These are phyloP conservation scores for Bubo scandiacus DNA, from an alignment of 2,113 vertebrate genomes.

Conservation along the genomic window DNA sequence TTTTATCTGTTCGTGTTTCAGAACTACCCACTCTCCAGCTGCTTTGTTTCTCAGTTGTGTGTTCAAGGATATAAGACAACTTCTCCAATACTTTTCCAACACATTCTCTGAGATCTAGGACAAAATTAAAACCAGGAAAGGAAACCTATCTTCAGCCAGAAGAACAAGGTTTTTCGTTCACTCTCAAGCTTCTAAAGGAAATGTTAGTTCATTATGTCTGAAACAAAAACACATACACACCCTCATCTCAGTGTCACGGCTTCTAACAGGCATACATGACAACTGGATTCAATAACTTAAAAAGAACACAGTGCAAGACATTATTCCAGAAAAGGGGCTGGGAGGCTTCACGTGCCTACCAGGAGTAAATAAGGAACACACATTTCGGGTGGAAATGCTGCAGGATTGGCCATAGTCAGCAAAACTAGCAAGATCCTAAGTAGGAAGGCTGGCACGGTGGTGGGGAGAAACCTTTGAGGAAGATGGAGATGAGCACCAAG, in stretches of 20 bases:
- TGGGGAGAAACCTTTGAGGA: background rate
- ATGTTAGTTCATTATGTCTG: background rate
- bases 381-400: background rate
- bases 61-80: background rate
- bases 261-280: background rate
- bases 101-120: background rate
- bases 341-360: background rate
- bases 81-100: background rate
- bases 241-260: background rate
- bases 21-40: background rate
- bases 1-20: background rate
- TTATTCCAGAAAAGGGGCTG: background rate
- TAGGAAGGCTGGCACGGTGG: background rate
- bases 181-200: background rate
- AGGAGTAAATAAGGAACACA: background rate
- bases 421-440: background rate
- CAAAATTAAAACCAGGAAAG: background rate
- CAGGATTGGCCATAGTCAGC: background rate
- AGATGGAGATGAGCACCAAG: fast-evolving
- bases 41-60: background rate
- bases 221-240: background rate
- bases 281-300: background rate
- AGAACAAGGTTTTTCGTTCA: background rate
- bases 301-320: background rate
- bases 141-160: background rate